phyloP scores from a whole-genome alignment of 2,113 vertebrate genomes.

The Phyllostomus discolor region DNA sequence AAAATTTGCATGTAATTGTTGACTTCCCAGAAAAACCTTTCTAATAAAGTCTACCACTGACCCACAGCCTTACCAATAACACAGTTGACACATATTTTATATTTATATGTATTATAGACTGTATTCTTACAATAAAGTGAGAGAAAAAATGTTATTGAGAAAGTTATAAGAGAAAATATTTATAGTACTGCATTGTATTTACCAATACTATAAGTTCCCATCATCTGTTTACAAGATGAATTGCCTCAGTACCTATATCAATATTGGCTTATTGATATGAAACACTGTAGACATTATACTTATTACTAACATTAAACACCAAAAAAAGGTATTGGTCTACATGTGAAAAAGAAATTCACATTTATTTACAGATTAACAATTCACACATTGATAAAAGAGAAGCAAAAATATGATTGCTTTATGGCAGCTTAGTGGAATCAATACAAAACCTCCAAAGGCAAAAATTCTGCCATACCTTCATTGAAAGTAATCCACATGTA shows the following conservation, averaged over 20 bases:
- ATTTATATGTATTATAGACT: neutral
- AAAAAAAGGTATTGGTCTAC: neutral
- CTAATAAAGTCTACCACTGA: neutral
- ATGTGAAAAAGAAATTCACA: neutral
- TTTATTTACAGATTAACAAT: neutral
- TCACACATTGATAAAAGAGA: neutral
- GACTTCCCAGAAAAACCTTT: neutral
- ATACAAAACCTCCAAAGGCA: neutral
- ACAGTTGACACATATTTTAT: neutral
- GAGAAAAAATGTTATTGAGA: neutral
- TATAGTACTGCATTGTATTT: neutral
- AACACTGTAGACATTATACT: neutral
- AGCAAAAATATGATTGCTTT: neutral
- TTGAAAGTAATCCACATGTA: neutral
- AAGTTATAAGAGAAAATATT: neutral
- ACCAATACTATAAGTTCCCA: neutral
- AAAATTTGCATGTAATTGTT: neutral
- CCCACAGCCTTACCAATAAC: neutral
- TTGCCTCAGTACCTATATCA: neutral
- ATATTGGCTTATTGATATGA: neutral
- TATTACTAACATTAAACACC: neutral
- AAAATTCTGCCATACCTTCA: neutral
- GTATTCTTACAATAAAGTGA: neutral
- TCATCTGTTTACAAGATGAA: neutral
- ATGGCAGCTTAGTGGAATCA: neutral